These are phyloP conservation scores for Pitta sordida DNA, from an alignment of 2,113 vertebrate species.

Conservation along the genomic window DNA sequence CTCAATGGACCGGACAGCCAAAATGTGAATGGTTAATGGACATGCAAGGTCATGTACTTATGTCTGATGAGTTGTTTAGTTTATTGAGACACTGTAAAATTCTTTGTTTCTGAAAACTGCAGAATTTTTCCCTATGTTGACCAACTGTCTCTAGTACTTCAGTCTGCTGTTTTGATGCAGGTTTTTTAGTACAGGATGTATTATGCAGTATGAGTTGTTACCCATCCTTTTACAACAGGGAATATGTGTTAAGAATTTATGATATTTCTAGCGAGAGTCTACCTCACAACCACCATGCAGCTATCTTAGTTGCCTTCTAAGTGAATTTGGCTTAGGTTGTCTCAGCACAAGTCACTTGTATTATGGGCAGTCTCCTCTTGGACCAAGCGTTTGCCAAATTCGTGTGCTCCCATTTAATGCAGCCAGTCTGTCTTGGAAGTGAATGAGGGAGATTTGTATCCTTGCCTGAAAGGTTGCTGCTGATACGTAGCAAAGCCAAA, in stretches of 20 bases:
- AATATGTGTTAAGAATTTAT: neutral
- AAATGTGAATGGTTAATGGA: neutral
- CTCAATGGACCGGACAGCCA: neutral
- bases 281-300: neutral
- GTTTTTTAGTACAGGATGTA: neutral
- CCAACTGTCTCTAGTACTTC: neutral
- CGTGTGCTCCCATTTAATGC: rapidly evolving
- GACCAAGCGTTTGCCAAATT: neutral
- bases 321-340: neutral
- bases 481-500: neutral
- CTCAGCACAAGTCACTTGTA: rapidly evolving
- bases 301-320: neutral
- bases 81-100: neutral
- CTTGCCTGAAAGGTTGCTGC: neutral
- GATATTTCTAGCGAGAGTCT: neutral
- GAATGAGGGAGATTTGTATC: neutral
- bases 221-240: neutral
- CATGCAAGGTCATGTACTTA: neutral
- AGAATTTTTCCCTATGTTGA: neutral
- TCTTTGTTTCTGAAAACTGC: neutral
- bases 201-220: neutral
- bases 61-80: neutral
- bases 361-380: neutral
- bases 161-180: neutral
- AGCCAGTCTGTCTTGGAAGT: neutral